Conservation (phyloP, 2,888 invertebrate genomes). For the Phasia obesa region DNA sequence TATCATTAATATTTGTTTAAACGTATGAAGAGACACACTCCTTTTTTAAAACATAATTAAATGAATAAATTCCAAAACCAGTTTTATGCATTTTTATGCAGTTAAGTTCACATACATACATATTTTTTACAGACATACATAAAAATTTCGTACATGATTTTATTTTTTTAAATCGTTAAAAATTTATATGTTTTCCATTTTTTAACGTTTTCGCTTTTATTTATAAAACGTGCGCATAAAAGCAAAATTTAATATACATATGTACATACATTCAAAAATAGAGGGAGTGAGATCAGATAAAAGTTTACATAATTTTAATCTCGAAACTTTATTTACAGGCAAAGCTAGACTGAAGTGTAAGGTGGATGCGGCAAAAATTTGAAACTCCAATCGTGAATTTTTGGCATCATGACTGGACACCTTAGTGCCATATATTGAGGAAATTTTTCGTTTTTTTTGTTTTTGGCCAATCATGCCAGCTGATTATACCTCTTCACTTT, state of each 20-base stretch:
- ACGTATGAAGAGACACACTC: conserved; percentile 20
- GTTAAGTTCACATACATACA: conserved; percentile 14
- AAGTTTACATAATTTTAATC: too few relatives aligned
- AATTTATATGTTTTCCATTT: conserved; percentile 3
- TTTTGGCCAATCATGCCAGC: too few relatives aligned
- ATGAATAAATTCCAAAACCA: conserved; percentile 51
- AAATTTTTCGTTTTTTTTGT: too few relatives aligned
- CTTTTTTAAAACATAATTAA: conserved; percentile 8
- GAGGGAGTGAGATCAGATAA: not conserved
- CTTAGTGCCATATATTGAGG: too few relatives aligned
- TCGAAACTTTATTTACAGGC: too few relatives aligned
- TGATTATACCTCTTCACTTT: too few relatives aligned
- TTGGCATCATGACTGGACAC: too few relatives aligned
- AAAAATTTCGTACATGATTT: conserved; percentile 1
- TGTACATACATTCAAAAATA: not conserved
- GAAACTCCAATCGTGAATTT: too few relatives aligned
- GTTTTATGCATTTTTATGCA: conserved; percentile 58
- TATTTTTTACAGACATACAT: not conserved
- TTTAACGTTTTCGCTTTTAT: conserved; percentile 61
- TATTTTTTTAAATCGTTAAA: not conserved
- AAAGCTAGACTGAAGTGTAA: too few relatives aligned
- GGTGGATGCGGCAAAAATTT: too few relatives aligned
- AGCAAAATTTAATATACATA: conserved; percentile 14
- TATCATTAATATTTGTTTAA: conserved; percentile 5
- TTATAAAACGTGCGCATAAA: conserved; percentile 45